Evolutionary conservation across 2,888 invertebrate species (phyloP).

Genomic region (Odiellus spinosus): DNA sequence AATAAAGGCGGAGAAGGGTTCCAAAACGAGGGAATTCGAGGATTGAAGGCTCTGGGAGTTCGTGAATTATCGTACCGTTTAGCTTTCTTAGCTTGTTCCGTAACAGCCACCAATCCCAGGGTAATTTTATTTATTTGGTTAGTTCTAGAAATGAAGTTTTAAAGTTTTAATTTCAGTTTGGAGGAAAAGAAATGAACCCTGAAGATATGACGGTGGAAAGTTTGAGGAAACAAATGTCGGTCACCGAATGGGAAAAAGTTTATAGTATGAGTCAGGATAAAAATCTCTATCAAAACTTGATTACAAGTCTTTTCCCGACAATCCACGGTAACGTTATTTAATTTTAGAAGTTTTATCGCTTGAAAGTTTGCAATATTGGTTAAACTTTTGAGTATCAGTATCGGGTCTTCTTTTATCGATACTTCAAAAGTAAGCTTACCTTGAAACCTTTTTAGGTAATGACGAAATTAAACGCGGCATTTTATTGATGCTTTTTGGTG

Average conservation of each 20-base stretch:
- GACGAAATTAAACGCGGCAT: constrained; percentile 83
- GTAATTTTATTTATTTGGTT: constrained; percentile 27
- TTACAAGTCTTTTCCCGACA: constrained; percentile 80
- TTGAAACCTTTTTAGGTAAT: constrained; percentile 83
- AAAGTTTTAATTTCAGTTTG: constrained; percentile 41
- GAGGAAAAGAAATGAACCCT: constrained; percentile 61
- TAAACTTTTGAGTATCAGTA: too few relatives aligned
- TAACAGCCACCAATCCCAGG: constrained; percentile 66
- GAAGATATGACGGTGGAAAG: constrained; percentile 81
- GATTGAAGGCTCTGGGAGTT: constrained; percentile 68
- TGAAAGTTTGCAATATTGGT: too few relatives aligned
- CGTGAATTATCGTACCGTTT: constrained; percentile 71
- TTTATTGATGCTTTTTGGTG: constrained; percentile 88
- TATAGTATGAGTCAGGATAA: constrained; percentile 95
- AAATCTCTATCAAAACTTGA: constrained; percentile 69
- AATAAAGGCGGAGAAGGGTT: constrained; percentile 50
- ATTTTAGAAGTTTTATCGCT: too few relatives aligned
- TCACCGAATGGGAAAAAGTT: constrained; percentile 75
- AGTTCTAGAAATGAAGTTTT: constrained; percentile 2
- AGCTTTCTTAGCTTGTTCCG: constrained; percentile 85
- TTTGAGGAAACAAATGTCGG: constrained; percentile 81
- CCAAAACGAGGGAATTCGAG: constrained; percentile 53
- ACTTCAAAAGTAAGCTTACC: too few relatives aligned
- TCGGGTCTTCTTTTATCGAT: too few relatives aligned
- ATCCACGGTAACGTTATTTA: constrained; percentile 49